Base-by-base conservation (phyloP, 2,888 invertebrate genomes). In the Acanthosepion pharaonis region DNA sequence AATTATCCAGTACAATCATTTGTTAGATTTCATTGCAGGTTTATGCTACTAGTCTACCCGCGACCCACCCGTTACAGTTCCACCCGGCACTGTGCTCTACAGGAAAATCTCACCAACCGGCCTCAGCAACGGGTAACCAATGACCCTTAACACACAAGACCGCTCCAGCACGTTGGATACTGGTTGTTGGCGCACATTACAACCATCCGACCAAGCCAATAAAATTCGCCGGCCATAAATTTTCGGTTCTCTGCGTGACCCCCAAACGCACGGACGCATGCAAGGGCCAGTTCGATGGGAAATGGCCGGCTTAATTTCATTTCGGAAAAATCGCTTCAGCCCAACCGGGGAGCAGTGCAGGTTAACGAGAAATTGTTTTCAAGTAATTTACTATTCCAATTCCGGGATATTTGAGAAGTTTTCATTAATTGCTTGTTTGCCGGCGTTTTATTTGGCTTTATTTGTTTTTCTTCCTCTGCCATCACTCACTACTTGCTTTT, bases 121-220 rank as follows among this genome's bases (percentile, higher is more conserved):
- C 78, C 78, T 78, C 78, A 78, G 1, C n/a, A 78, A 78, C n/a
- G 78, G 78, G 78, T 78, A 78, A 78, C 78, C 78, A 78, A 78
- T 78, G 78, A 78, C 78, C 78, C 78, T 78, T 78, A 78, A n/a
- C 28, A 78, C 78, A n/a, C 28, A n/a, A 78, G 78, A 78, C n/a
- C 78, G n/a, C 78, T 78, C 78, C 78, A 78, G 78, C 78, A 78
- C 78, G n/a, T n/a, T n/a, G 78, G 78, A 78, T 78, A 78, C n/a
- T 78, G 78, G 78, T n/a, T 78, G 78, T n/a, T 78, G 78, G 78
- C n/a, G 78, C 78, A 78, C 78, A 78, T 78, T 78, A 78, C 78
- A 78, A 78, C 78, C 28, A 78, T 78, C n/a, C 78, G 78, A 78
- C 78, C n/a, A 28, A 78, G 78, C 78, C 78, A 78, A 78, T 78